phyloP scores from a whole-genome alignment of 2,797 vertebrate genomes.

The Poliocrania exsul region DNA sequence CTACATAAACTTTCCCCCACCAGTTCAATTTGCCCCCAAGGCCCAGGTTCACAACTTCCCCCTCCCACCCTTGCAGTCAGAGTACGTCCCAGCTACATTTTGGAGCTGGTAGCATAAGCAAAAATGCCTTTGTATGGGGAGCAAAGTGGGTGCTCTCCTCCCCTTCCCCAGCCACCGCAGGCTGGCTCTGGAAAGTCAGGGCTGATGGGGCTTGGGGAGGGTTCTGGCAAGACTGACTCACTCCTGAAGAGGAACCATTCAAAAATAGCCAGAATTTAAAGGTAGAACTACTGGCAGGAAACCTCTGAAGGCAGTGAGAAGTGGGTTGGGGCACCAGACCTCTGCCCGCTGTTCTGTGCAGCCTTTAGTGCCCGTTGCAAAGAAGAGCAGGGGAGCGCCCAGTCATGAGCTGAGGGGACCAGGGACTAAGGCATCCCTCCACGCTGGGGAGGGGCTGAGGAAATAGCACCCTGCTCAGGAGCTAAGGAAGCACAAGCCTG shows the following conservation, averaged over 20 bases:
- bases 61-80: not conserved
- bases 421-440: accelerated
- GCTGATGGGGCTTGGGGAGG: not conserved
- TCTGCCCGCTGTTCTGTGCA: not conserved
- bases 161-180: not conserved
- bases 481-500: not conserved
- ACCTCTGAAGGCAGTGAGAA: not conserved
- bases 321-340: not conserved
- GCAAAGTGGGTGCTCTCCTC: not conserved
- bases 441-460: not conserved
- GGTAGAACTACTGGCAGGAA: not conserved
- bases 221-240: not conserved
- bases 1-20: not conserved
- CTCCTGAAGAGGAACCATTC: not conserved
- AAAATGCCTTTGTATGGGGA: not conserved
- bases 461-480: not conserved
- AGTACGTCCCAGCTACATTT: not conserved
- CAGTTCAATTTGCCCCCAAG: not conserved
- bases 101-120: not conserved
- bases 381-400: not conserved
- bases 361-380: not conserved
- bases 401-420: accelerated
- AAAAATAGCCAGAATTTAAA: not conserved
- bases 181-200: not conserved
- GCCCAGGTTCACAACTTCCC: not conserved